phyloP scores from a whole-genome alignment of 2,113 vertebrate species.

The Nannospalax galili region DNA sequence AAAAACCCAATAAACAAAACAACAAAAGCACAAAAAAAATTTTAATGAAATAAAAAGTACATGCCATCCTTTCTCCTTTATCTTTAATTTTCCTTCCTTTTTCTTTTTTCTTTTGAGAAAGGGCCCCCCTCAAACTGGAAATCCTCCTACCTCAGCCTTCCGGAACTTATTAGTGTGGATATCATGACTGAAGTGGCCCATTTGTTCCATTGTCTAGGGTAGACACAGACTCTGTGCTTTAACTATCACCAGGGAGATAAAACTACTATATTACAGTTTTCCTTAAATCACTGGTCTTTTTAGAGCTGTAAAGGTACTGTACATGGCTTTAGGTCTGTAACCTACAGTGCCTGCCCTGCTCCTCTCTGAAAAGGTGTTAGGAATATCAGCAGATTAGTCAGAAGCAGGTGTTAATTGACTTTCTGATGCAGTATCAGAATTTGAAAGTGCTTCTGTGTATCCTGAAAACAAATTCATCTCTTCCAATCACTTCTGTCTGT shows the following conservation, averaged over 20 bases:
- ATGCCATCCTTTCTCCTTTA: background rate
- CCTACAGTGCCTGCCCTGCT: background rate
- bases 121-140: no score
- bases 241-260: conserved; percentile 11
- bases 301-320: background rate
- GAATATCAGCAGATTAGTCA: conserved; percentile 63
- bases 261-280: background rate
- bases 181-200: background rate
- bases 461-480: conserved; percentile 39
- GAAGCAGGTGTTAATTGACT: conserved; percentile 57
- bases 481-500: conserved; percentile 23
- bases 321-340: conserved; percentile 26
- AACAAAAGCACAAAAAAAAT: no score
- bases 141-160: background rate
- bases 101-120: background rate
- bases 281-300: background rate
- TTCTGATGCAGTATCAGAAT: conserved; percentile 62
- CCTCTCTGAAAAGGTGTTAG: conserved; percentile 70
- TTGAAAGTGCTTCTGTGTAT: conserved; percentile 24
- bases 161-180: background rate
- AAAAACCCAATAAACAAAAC: no score
- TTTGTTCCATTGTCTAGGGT: background rate
- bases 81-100: background rate
- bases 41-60: no score
- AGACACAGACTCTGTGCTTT: background rate